Percentiles rank a stretch among this genome's conserved stretches.
phyloP scores from a whole-genome alignment of 2,888 invertebrate genomes.

The Drosophila villosipedis region DNA sequence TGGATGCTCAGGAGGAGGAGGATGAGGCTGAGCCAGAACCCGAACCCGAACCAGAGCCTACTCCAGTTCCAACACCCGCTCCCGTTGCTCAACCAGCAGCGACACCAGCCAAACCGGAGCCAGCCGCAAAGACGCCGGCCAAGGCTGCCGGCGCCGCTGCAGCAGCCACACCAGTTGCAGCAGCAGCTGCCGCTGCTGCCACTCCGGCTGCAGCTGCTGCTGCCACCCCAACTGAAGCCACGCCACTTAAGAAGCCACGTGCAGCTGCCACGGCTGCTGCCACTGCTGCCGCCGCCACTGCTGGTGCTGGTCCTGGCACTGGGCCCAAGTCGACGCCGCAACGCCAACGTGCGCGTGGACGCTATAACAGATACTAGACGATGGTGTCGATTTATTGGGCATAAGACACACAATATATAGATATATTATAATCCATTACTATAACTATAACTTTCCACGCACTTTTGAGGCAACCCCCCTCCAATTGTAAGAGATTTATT shows the following conservation, averaged over 20 bases:
- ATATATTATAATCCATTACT: conserved; percentile 43
- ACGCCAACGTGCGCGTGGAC: conserved; percentile 84
- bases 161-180: conserved; percentile 19
- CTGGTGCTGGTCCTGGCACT: conserved; percentile 73
- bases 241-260: conserved; percentile 84
- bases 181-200: conserved; percentile 71
- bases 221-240: conserved; percentile 84
- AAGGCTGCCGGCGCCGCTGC: conserved; percentile 77
- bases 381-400: conserved; percentile 21
- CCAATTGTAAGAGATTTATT: conserved; percentile 11
- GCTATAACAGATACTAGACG: conserved; percentile 84
- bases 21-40: conserved; percentile 67
- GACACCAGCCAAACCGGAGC: conserved; percentile 63
- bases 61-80: conserved; percentile 64
- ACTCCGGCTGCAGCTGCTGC: conserved; percentile 85
- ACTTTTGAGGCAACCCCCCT: conserved; percentile 12
- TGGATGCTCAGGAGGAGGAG: conserved; percentile 78
- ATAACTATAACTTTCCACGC: conserved; percentile 40
- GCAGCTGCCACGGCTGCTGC: conserved; percentile 31
- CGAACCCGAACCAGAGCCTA: conserved; percentile 60
- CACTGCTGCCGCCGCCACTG: conserved; percentile 68
- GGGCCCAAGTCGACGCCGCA: conserved; percentile 83
- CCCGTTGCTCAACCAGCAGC: conserved; percentile 52
- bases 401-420: conserved; percentile 58
- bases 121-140: conserved; percentile 54